Base-by-base conservation (phyloP, 2,797 vertebrate genomes). In the Liparis tanakae region DNA sequence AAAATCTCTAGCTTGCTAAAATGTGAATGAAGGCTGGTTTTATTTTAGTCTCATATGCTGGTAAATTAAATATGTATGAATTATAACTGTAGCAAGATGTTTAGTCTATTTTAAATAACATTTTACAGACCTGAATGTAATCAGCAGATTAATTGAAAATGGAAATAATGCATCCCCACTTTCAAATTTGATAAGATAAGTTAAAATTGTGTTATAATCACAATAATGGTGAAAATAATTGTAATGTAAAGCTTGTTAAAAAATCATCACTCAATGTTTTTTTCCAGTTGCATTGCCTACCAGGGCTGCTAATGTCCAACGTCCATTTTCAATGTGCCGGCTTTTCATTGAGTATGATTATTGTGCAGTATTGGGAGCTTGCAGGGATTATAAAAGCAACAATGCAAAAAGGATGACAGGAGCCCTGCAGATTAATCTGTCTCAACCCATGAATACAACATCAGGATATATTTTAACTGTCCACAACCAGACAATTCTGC, bases 311-410 rank as follows among this genome's bases (percentile, higher is more conserved):
- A 33, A 50, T 54, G 25, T 58, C 43, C 64, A 18, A 54, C 15
- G 12, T 72, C 62, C 18, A 57, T 13, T 76, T 66, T 59, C 4
- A 62, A 61, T 4, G 57, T 72, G 25, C 22, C 33, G 30, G 25
- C 8, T 72, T 62, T 58, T n/a, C 20, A 30, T 30, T 37, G 8
- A 57, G 15, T 57, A 36, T 64, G 57, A 57, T 55, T 61, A 67
- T 76, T 69, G 62, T 63, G 22, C 6, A 65, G 48, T 39, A 84
- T 54, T 75, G 59, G 34, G 46, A 64, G 50, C 59, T 44, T 61
- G 14, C 68, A 73, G n/a, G 55, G 70, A 85, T 83, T 75, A 81
- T 63, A 70, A 66, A 30, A 77, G 25, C 63, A 78, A 59, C 6
- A 43, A 66, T 44, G 25, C 62, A 64, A 41, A 62, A 55, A 77